Percentiles rank a stretch among this genome's conserved stretches.
Evolutionary conservation across 2,113 vertebrate genomes (phyloP).

Genomic region (Carassius carassius): DNA sequence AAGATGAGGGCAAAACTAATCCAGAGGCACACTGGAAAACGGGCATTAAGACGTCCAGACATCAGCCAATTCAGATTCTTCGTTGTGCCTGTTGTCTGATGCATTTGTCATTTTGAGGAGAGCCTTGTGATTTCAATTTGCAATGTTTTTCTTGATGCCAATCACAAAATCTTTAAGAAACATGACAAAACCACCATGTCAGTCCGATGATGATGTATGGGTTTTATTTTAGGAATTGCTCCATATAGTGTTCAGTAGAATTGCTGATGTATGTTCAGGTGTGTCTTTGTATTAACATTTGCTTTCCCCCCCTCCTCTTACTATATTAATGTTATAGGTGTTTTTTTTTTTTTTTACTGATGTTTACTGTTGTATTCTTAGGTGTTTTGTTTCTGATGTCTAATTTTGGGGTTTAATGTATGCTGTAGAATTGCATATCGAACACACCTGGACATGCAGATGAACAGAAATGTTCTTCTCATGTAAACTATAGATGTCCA

Average conservation of each 20-base stretch:
- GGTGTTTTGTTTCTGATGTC: not conserved
- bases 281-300: not conserved
- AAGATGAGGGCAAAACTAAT: conserved; percentile 64
- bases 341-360: not conserved
- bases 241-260: not conserved
- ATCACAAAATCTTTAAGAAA: not conserved
- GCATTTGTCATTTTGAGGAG: conserved; percentile 10
- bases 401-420: not conserved
- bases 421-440: not conserved
- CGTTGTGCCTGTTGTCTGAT: conserved; percentile 9
- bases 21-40: conserved; percentile 66
- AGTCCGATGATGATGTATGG: not conserved
- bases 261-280: conserved; percentile 46
- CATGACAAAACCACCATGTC: not conserved
- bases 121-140: conserved; percentile 35
- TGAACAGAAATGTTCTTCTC: not conserved
- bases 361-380: conserved; percentile 2
- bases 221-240: not conserved
- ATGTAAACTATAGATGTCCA: no score
- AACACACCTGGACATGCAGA: conserved; percentile 44
- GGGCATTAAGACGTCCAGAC: conserved; percentile 49
- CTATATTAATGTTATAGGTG: no score
- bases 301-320: no score
- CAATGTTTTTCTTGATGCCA: conserved; percentile 2
- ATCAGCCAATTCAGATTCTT: conserved; percentile 2